Evolutionary conservation across 37 sponge, comb jelly and placozoan genomes (phyloP), one percentile per base, ranked within the genome.

Genomic region (Spongilla lacustris): DNA sequence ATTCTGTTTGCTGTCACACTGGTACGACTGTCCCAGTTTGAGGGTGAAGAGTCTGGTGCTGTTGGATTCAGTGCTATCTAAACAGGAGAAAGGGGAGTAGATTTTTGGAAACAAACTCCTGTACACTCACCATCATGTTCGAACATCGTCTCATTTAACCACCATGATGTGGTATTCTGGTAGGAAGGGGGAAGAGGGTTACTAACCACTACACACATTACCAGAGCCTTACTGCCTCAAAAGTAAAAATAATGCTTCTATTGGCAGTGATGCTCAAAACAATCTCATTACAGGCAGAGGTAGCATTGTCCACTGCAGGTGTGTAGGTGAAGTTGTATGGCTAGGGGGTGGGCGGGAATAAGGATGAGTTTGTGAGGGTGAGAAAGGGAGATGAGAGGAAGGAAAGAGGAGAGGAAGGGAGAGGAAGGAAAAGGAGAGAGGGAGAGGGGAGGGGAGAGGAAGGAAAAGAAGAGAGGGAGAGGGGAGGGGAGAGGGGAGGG

Each of bases 1-100:
- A 25, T 0, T 81, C 70, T 36, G 69, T 9, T 3, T 25, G 24
- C 22, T 32, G 25, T 81, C 70, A 66, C 85, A 84, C 46, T 41
- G 37, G 75, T 83, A 83, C 34, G 83, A 83, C 58, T 75, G 32
- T 46, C 34, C 34, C n/a, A 36, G 34, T 22, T 37, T 34, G 34
- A 33, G 22, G 12, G 73, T 32, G 30, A 72, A 72, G 30, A 72
- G 73, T 22, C 38, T 33, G 23, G 25, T 35, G 17, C 11, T 35
- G 5, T 37, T 75, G 34, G 10, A 25, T 36, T 23, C 35, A 75
- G 12, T 35, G 2, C 5, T 31, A 75, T 19, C 35, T 34, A 11
- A 29, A 28, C 6, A 11, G 28, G 70, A 69, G 4, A 27, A 9
- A 27, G 27, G 28, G 70, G 10, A 11, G 25, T 5, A 69, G 28